Base-by-base conservation (phyloP, 2,888 invertebrate species). In the Augiades crinisus region DNA sequence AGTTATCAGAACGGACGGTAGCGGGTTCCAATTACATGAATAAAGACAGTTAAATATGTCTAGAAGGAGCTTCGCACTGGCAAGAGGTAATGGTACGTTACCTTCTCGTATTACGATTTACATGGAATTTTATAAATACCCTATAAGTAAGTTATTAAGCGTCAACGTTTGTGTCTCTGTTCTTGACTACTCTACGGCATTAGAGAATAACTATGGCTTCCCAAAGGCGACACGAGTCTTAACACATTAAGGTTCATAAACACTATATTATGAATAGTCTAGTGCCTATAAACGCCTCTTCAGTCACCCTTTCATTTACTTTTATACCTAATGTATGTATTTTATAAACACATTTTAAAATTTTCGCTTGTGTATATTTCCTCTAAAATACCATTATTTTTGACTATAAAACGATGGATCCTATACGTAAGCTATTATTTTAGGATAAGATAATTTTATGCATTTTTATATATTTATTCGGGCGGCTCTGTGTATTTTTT, bases 181-280 rank as follows among this genome's bases (percentile, higher is more conserved):
- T 43, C 41, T 49, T 49, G 49, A 49, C 14, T 24, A 34, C 41
- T 27, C 41, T 19, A 27, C 27, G 24, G 41, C 13, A 34, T 50
- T 50, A 50, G 27, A 16, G 30, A 41, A 22, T n/a, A 27, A 24
- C 49, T 50, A 50, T 41, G 49, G 49, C 49, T 49, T 49, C 49
- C 27, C 13, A 34, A 34, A 17, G 49, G 49, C 49, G 49, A 55
- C 43, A 47, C 27, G 22, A 27, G 45, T 53, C 36, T 46, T 51
- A 49, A 47, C 37, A 57, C 36, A 43, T 36, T 50, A 43, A 36
- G 19, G 41, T 43, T 41, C 22, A 60, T 58, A 57, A 57, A 59
- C 57, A 50, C 22, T 16, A 34, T 17, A 47, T n/a, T 17, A 36
- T 16, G 19, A 31, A 47, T 10, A 34, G 22, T 22, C 8, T 8